Base-by-base conservation (phyloP, 2,113 vertebrate genomes). In the Ascaphus truei region DNA sequence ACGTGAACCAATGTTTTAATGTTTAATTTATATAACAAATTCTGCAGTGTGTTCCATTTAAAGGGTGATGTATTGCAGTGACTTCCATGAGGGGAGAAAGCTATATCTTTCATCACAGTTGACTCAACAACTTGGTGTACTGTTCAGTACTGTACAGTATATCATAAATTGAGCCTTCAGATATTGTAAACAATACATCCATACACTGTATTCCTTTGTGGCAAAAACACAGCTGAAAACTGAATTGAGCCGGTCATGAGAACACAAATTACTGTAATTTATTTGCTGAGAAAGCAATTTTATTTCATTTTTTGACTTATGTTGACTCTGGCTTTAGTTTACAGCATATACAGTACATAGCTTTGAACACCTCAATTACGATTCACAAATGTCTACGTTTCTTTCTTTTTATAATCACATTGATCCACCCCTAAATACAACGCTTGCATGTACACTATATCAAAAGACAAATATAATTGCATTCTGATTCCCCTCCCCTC, bases 291-390 rank as follows among this genome's bases (percentile, higher is more conserved):
- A 57, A 34, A 11, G 7, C 27, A 31, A 55, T 30, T 50, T 29
- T 37, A 39, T 59, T 34, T 50, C 12, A 23, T 47, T n/a, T 59
- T 71, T 16, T 41, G 11, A 18, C 3, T 18, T 20, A 5, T 41
- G 67, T 61, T 71, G 57, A 37, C 6, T 39, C 61, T 71, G 67
- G 67, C 56, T 39, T 41, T 15, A 12, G n/a, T 36, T 39, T 26
- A 57, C 25, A 29, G n/a, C n/a, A n/a, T n/a, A n/a, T n/a, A n/a
- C n/a, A n/a, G n/a, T 8, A 12, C 6, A 6, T 18, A 39, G 56
- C 26, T 50, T 61, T 61, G 45, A 71, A 71, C 43, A 52, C 34
- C 8, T 22, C 45, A 37, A 52, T 16, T 61, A 71, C n/a, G n/a
- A n/a, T n/a, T n/a, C n/a, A n/a, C 67, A 71, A 71, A 71, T 41